Evolutionary conservation across 2,797 vertebrate genomes (phyloP).

Genomic region (Limnodromus scolopaceus): DNA sequence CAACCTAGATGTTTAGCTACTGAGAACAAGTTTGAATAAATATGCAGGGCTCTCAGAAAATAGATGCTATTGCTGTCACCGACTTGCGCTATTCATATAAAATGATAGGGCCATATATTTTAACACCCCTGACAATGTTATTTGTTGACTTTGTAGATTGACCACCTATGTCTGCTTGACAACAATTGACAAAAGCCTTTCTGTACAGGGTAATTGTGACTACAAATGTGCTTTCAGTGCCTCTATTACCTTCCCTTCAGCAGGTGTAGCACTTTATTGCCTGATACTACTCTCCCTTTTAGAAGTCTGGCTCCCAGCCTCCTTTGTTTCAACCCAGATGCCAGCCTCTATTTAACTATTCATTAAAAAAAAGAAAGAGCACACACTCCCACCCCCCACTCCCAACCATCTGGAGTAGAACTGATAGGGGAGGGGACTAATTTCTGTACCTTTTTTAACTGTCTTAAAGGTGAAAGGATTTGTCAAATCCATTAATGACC

Average conservation of each 20-base stretch:
- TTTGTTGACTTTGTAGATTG: conserved; percentile 36
- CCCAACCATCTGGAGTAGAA: conserved; percentile 77
- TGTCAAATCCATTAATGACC: conserved; percentile 70
- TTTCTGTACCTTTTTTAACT: conserved; percentile 72
- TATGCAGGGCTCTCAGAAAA: neutral
- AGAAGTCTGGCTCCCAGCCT: conserved; percentile 71
- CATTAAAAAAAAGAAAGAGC: conserved; percentile 45
- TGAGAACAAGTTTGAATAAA: conserved; percentile 1
- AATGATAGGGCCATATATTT: neutral
- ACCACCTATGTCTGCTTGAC: neutral
- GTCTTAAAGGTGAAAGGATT: conserved; percentile 75
- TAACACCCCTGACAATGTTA: neutral
- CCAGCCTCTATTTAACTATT: conserved; percentile 74
- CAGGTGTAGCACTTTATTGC: conserved; percentile 71
- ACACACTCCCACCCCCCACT: neutral
- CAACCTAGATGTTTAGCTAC: neutral
- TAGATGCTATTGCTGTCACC: neutral
- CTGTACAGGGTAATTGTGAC: neutral
- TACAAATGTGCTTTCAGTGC: conserved; percentile 53
- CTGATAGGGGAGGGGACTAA: conserved; percentile 56
- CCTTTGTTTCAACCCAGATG: conserved; percentile 78
- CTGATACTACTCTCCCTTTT: conserved; percentile 47
- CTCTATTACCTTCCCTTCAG: conserved; percentile 65
- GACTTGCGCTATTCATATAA: neutral
- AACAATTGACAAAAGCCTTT: conserved; percentile 44